Percentiles rank a stretch among this genome's conserved stretches.
Conservation (phyloP, 2,888 invertebrate genomes). For the Drosophila infuscata region DNA sequence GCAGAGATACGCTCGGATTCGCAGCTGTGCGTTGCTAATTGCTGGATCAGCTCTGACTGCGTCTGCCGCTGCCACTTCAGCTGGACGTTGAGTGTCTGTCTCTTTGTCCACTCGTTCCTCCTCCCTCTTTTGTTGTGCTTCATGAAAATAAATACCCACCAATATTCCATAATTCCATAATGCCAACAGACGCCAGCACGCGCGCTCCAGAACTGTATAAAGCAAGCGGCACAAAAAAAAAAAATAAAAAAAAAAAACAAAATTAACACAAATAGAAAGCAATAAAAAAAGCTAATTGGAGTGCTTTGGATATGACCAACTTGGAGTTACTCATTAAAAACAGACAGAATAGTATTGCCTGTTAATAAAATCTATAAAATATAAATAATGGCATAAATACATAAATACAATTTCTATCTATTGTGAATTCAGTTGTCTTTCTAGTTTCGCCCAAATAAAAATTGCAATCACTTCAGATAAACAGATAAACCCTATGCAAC, state of each 20-base stretch:
- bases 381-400: not conserved
- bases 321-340: slow-evolving; percentile 2
- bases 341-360: too few relatives aligned
- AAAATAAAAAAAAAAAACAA: slow-evolving; percentile 15
- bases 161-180: slow-evolving; percentile 36
- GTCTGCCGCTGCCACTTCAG: slow-evolving; percentile 19
- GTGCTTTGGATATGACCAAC: not conserved
- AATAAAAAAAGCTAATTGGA: slow-evolving; percentile 5
- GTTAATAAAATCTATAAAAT: not conserved
- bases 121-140: slow-evolving; percentile 31
- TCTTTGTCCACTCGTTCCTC: not conserved
- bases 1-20: slow-evolving; percentile 16
- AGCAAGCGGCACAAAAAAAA: slow-evolving; percentile 10
- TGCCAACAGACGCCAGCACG: slow-evolving; percentile 60
- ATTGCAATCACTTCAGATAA: not conserved
- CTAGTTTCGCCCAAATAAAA: not conserved
- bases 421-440: not conserved
- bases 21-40: slow-evolving; percentile 59
- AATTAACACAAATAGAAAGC: slow-evolving; percentile 13
- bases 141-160: slow-evolving; percentile 55
- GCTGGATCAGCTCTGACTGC: slow-evolving; percentile 56
- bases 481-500: not conserved
- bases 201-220: slow-evolving; percentile 45
- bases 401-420: too few relatives aligned
- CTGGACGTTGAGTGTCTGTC: slow-evolving; percentile 9